Percentiles rank a stretch among this genome's conserved stretches.
These are phyloP conservation scores for Gobionotothen gibberifrons DNA, from an alignment of 2,797 vertebrate genomes.

Conservation along the genomic window DNA sequence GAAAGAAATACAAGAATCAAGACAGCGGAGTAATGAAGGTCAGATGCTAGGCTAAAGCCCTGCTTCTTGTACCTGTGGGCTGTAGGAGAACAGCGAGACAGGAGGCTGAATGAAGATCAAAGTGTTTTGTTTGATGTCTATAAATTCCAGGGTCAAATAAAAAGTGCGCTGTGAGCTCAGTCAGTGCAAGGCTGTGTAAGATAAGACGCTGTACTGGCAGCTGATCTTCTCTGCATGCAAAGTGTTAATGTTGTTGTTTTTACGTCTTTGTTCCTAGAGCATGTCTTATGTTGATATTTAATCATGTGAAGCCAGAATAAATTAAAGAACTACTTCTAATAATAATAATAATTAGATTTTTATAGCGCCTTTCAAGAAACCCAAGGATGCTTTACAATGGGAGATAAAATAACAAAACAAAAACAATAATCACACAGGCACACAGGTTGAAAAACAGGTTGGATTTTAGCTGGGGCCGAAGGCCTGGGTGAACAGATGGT, in stretches of 20 bases:
- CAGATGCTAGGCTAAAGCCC: conserved; percentile 65
- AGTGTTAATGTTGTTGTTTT: conserved; percentile 14
- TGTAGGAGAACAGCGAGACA: conserved; percentile 49
- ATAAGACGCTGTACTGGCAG: conserved; percentile 39
- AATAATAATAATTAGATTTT: too few relatives aligned
- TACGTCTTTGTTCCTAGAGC: too few relatives aligned
- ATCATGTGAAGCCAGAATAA: too few relatives aligned
- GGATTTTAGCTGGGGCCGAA: too few relatives aligned
- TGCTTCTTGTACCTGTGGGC: conserved; percentile 31
- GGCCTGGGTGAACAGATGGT: too few relatives aligned
- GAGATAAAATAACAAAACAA: too few relatives aligned
- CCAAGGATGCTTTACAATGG: too few relatives aligned
- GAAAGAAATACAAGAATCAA: conserved; percentile 57
- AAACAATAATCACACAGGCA: too few relatives aligned
- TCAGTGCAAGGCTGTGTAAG: conserved; percentile 29
- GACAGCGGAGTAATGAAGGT: conserved; percentile 65
- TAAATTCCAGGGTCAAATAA: conserved; percentile 59
- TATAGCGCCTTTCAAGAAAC: too few relatives aligned
- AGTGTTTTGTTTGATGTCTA: conserved; percentile 53
- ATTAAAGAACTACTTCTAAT: too few relatives aligned
- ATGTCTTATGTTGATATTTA: too few relatives aligned
- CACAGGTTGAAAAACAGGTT: too few relatives aligned
- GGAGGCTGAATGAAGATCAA: conserved; percentile 56
- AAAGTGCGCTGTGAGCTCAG: conserved; percentile 46
- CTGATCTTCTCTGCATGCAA: conserved; percentile 26